Evolutionary conservation across 1,140 invertebrate species (phyloP), one percentile per base, ranked within the genome.

Genomic region (Scylla paramamosain): DNA sequence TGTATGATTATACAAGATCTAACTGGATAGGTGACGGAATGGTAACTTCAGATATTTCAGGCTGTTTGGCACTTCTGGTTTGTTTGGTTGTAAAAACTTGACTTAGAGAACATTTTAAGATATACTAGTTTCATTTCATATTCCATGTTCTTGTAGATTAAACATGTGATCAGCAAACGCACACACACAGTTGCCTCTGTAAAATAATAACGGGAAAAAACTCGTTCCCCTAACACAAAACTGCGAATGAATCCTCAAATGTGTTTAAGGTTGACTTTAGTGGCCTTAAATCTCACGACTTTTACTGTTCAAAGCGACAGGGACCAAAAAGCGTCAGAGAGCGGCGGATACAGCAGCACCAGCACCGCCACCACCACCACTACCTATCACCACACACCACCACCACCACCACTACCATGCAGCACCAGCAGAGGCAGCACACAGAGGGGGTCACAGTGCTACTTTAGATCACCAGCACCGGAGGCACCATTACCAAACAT

Each of bases 401-500:
- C 12, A 25, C 67, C 1, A 12, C n/a, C 16, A 25, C 67, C 16
- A 12, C n/a, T 7, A 12, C n/a, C 16, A 25, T 20, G 6, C 20
- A 77, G 67, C 67, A 77, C 67, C 67, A 77, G 67, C 16, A 25
- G 25, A 77, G 67, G 16, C 67, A n/a, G 67, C 67, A 77, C 25
- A 77, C 20, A 77, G 20, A 77, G 67, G 67, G 67, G 67, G 67
- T 77, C 67, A 77, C 67, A 77, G 67, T 77, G 67, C 67, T 77
- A 77, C 67, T 77, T 77, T 77, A 77, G 67, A 77, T 77, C 67
- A n/a, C 67, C 67, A 77, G 67, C 67, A 77, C 20, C 67, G 25
- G 67, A 77, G 67, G 45, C 89, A 48, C 89, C 89, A 91, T 91
- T 91, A 91, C 31, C 45, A 52, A 48, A 29, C 89, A 46, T 91